These are phyloP conservation scores for Parascotia fuliginaria DNA, from an alignment of 2,888 invertebrate species.

Conservation along the genomic window DNA sequence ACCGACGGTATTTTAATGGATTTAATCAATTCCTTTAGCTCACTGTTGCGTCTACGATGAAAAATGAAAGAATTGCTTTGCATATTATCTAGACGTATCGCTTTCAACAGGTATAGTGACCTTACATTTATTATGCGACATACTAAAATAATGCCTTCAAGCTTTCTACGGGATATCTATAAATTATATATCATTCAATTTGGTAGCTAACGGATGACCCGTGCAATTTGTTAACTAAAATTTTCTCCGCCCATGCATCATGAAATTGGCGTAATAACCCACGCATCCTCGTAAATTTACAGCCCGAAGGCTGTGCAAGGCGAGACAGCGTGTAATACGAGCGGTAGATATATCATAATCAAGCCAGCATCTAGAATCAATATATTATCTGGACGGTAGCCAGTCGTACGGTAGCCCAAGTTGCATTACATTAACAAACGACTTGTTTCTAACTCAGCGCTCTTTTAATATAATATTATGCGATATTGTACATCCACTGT, in stretches of 20 bases:
- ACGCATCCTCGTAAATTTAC: slow-evolving; percentile 50
- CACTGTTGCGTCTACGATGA: slow-evolving; percentile 55
- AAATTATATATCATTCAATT: slow-evolving; percentile 28
- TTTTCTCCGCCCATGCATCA: slow-evolving; percentile 42
- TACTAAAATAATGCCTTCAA: slow-evolving; percentile 45
- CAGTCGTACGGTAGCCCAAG: slow-evolving; percentile 52
- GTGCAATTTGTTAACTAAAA: slow-evolving; percentile 43
- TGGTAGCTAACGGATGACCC: slow-evolving; percentile 29
- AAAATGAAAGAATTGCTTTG: slow-evolving; percentile 60
- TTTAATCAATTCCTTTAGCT: slow-evolving; percentile 62
- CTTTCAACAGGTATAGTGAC: slow-evolving; percentile 39
- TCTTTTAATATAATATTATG: slow-evolving; percentile 49
- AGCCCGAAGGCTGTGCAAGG: slow-evolving; percentile 41
- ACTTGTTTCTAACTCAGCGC: slow-evolving; percentile 50
- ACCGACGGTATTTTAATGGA: slow-evolving; percentile 65
- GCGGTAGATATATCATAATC: slow-evolving; percentile 61
- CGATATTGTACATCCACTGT: slow-evolving; percentile 49
- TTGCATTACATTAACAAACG: slow-evolving; percentile 53
- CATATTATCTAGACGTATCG: slow-evolving; percentile 57
- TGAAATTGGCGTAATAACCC: slow-evolving; percentile 49
- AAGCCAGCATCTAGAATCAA: slow-evolving; percentile 54
- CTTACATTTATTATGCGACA: slow-evolving; percentile 46
- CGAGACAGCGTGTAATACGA: slow-evolving; percentile 44
- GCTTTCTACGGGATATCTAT: slow-evolving; percentile 37
- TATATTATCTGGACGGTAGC: slow-evolving; percentile 52